Base-by-base conservation (phyloP, 2,888 invertebrate species). In the Cosmia trapezina region DNA sequence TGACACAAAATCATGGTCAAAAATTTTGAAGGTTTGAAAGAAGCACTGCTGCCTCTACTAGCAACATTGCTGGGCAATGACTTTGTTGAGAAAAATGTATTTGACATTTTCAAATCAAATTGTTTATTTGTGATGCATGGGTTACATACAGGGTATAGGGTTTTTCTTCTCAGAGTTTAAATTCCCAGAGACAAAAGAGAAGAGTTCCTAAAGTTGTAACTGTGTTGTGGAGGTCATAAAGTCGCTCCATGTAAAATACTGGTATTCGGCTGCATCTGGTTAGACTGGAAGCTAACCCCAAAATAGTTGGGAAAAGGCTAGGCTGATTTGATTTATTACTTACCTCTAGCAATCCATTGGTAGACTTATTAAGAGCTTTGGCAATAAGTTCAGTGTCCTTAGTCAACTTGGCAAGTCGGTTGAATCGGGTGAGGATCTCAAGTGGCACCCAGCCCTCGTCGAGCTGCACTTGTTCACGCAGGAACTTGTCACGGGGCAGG, bases 381-480 rank as follows among this genome's bases (percentile, higher is more conserved):
- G 97, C 96, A 80, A 99, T 98, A 0, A 97, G 96, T 45, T 97
- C 96, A 0, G 94, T 83, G 86, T 99, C 98, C 2, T 95, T 97
- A 0, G 97, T 97, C 19, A 99, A 91, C 49, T 97, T 95, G 0
- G 98, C 97, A 37, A 99, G 96, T 37, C 99, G 97, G 93, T 99
- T 99, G 92, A 99, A 99, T 75, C 97, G 98, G 62, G 98, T 94
- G 93, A 99, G 97, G 0, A 98, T 97, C 0, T 98, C 97, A 61
- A 99, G 91, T 0, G 98, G 97, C 33, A 99, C 97, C 99, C 99
- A 99, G 4, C 98, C 99, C 69, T 99, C 98, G 84, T 99, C 98
- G 81, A 98, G 96, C 84, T 97, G 97, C 1, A 98, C 97, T 94
- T 99, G 98, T 78, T 98, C 98, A 86, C 97, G 97, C n/a, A 99